Percentiles rank a stretch among this genome's conserved stretches.
These are phyloP conservation scores for Rhagonycha lutea DNA, from an alignment of 2,888 invertebrate species.

Conservation along the genomic window DNA sequence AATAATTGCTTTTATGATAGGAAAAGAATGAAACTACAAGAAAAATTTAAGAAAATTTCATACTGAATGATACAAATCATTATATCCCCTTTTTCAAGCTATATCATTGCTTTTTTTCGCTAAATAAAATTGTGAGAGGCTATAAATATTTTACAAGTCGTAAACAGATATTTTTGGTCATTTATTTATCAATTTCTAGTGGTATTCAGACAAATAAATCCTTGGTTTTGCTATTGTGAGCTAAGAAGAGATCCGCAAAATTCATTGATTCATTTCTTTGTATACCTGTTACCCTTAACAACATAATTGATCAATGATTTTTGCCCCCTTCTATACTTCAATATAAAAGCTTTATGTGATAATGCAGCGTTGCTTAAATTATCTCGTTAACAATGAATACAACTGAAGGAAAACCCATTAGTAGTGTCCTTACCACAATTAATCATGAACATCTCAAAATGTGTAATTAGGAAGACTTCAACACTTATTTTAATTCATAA, in stretches of 20 bases:
- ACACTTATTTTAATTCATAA: not conserved
- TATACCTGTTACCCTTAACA: constrained; percentile 35
- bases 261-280: constrained; percentile 30
- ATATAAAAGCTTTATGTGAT: not conserved
- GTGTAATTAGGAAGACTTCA: not conserved
- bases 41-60: not conserved
- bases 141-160: constrained; percentile 23
- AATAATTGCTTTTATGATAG: not conserved
- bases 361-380: constrained; percentile 4
- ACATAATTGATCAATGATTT: constrained; percentile 34
- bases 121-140: constrained; percentile 16
- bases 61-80: not conserved
- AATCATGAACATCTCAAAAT: not conserved
- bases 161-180: constrained; percentile 9
- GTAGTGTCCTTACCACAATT: not conserved
- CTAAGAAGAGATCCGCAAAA: constrained; percentile 7
- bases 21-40: not conserved
- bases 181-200: constrained; percentile 10
- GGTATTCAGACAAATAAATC: not conserved
- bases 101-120: constrained; percentile 11
- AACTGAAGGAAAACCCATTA: not conserved
- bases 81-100: not conserved
- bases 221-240: constrained; percentile 15
- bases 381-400: constrained; percentile 3
- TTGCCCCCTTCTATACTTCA: constrained; percentile 17